Percentiles rank a stretch among this genome's conserved stretches.
Evolutionary conservation across 2,113 vertebrate species (phyloP).

Genomic region (Nyctereutes procyonoides): DNA sequence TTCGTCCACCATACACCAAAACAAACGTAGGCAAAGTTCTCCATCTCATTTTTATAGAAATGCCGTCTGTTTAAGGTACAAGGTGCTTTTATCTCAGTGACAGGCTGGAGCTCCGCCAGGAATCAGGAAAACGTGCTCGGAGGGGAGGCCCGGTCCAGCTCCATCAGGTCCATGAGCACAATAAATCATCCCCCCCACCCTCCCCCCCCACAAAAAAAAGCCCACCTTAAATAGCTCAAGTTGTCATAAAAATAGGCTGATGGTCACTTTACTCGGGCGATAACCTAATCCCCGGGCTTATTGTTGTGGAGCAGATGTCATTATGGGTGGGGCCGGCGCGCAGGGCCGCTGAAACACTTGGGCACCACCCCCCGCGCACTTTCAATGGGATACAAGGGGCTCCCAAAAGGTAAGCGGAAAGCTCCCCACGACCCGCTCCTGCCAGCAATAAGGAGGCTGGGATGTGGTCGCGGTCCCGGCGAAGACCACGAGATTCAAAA

Average conservation of each 20-base stretch:
- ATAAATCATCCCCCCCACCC: background rate
- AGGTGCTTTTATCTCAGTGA: background rate
- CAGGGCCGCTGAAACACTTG: conserved; percentile 60
- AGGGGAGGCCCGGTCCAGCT: background rate
- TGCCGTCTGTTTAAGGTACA: background rate
- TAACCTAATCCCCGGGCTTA: conserved; percentile 27
- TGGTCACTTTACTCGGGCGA: background rate
- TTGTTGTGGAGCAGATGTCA: conserved; percentile 75
- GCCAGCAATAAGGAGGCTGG: background rate
- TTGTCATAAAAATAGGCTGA: background rate
- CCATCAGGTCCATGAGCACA: background rate
- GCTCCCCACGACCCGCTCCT: background rate
- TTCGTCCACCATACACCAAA: conserved; percentile 5
- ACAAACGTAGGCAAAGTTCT: background rate
- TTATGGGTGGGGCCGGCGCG: conserved; percentile 74
- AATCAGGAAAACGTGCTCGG: background rate
- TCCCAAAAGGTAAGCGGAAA: conserved; percentile 55
- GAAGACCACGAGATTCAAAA: background rate
- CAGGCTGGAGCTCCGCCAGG: background rate
- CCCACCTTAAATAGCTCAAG: conserved; percentile 15
- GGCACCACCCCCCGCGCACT: conserved; percentile 35
- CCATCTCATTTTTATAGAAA: conserved; percentile 26
- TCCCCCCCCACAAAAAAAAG: background rate
- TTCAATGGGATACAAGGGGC: conserved; percentile 43
- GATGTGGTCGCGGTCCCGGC: background rate